Base-by-base conservation (phyloP, 2,888 invertebrate species). In the Pyrgus malvae region DNA sequence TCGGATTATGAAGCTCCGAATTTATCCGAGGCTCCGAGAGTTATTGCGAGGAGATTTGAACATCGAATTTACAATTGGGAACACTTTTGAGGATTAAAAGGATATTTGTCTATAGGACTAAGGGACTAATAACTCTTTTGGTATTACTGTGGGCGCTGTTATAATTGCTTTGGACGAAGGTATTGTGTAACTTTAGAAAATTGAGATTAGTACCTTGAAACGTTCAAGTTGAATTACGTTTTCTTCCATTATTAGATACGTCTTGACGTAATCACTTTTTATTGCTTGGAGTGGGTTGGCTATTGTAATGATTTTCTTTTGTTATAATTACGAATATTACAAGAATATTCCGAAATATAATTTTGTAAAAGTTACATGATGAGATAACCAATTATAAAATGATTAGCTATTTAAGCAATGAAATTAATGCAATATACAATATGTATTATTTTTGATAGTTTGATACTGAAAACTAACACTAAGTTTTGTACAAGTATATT, bases 1-100 rank as follows among this genome's bases (percentile, higher is more conserved):
- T 69, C 62, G 74, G 77, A 76, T 80, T 80, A 79, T 76, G 74
- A 77, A 70, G 71, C 72, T 69, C 70, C 66, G 67, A 74, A 77
- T 78, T 76, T 74, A 76, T 72, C 73, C 76, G 65, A 58, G 70
- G 72, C 72, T 69, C 68, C 59, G 60, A 69, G 72, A 78, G 68
- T 74, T 77, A 74, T 72, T 66, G 59, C 59, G 56, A 55, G 61
- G 69, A 66, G 69, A 69, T 70, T 66, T 65, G 64, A 66, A 66
- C 65, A 65, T 62, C 67, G 59, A 63, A 66, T 70, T 72, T 69
- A 66, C 64, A 64, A 66, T 56, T 62, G 62, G 63, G 64, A 68
- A 63, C 66, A 69, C 64, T 73, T 72, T 67, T 67, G 71, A 61
- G 67, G 72, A 71, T 74, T 71, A 67, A 65, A 62, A 62, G 63